These are phyloP conservation scores for Thomomys bottae DNA, from an alignment of 2,113 vertebrate species.

Conservation along the genomic window DNA sequence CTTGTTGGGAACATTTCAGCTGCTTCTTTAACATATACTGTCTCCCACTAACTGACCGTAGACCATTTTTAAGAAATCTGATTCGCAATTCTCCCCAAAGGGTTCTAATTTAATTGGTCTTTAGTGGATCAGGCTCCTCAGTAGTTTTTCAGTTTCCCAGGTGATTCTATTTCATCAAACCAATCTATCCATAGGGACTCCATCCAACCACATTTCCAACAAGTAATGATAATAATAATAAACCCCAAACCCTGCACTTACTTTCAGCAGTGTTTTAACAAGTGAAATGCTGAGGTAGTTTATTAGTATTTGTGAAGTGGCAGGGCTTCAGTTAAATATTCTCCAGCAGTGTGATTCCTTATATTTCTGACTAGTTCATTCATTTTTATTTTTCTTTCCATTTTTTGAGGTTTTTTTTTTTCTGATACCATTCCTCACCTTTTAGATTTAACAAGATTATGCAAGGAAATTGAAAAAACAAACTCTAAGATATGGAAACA, in stretches of 20 bases:
- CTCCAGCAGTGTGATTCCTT: neutral
- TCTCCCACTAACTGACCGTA: neutral
- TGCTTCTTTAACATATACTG: neutral
- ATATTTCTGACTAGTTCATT: fast-evolving
- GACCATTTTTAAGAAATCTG: neutral
- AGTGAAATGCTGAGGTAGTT: neutral
- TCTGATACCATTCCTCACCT: neutral
- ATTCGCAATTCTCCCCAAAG: neutral
- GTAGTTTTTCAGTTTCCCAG: neutral
- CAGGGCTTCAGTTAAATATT: neutral
- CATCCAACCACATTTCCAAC: neutral
- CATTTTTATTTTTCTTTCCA: neutral
- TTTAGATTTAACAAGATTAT: neutral
- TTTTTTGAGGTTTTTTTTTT: neutral
- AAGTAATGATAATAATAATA: too few species aligned
- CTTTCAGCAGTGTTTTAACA: neutral
- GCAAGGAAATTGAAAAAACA: neutral
- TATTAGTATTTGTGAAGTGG: neutral
- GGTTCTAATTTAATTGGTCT: neutral
- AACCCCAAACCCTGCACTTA: neutral
- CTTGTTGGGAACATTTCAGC: neutral
- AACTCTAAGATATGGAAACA: too few species aligned
- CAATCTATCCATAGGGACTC: too few species aligned
- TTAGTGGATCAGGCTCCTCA: neutral
- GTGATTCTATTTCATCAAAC: neutral